A percentile compares a stretch with the other conserved stretches of the same genome.
Evolutionary conservation across 1,140 invertebrate genomes (phyloP).

Genomic region (Pseudomyrmex concolor): DNA sequence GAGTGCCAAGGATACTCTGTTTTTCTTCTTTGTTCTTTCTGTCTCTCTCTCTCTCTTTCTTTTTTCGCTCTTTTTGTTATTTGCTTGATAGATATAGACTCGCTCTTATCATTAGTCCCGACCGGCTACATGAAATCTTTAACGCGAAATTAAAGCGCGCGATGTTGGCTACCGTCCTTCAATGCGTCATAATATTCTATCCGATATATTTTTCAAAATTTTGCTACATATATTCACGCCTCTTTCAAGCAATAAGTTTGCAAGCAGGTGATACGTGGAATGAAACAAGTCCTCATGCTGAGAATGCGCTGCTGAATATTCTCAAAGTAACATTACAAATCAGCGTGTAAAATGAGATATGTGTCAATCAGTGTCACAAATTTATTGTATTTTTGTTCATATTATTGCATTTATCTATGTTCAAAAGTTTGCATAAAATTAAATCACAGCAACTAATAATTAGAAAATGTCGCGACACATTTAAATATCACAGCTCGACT

Average conservation of each 20-base stretch:
- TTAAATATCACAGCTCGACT: constrained; percentile 13
- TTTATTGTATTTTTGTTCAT: not conserved
- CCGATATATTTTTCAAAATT: constrained; percentile 46
- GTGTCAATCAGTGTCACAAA: not conserved
- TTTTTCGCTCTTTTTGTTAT: constrained; percentile 65
- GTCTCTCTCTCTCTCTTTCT: not conserved
- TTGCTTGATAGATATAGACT: constrained; percentile 74
- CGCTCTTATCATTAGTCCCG: constrained; percentile 73
- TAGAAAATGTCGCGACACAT: no score
- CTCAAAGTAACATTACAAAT: constrained; percentile 29
- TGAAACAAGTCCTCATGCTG: no score
- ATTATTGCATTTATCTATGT: not conserved
- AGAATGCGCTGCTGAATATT: not conserved
- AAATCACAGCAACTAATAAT: not conserved
- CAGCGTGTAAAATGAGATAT: constrained; percentile 3
- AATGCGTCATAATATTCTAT: constrained; percentile 28
- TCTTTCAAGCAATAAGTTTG: not conserved
- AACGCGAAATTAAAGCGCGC: constrained; percentile 59
- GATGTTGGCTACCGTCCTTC: constrained; percentile 44
- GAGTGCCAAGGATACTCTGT: constrained; percentile 64
- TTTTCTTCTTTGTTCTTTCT: not conserved
- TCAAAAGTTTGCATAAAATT: no score
- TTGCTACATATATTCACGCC: not conserved
- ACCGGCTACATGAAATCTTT: constrained; percentile 54
- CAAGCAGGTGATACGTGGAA: not conserved